These are phyloP conservation scores for Heterotilapia buettikoferi DNA, from an alignment of 2,113 vertebrate genomes.

Conservation along the genomic window DNA sequence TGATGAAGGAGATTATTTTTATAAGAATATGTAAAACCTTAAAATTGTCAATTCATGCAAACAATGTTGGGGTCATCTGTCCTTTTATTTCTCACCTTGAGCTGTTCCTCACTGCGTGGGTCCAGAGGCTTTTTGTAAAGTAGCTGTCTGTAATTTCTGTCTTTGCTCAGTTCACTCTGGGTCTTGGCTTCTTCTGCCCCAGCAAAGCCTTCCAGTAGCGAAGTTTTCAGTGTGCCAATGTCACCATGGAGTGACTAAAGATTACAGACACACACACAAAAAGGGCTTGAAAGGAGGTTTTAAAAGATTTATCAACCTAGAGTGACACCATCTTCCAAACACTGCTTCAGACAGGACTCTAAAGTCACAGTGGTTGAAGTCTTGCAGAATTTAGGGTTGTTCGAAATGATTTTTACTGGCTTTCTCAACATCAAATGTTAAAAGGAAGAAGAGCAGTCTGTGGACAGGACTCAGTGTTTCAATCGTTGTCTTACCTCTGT, in stretches of 20 bases:
- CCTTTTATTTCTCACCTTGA: slow-evolving; percentile 79
- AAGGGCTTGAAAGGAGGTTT: background rate
- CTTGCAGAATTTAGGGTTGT: background rate
- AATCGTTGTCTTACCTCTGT: slow-evolving; percentile 78
- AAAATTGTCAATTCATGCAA: background rate
- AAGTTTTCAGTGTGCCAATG: slow-evolving; percentile 86
- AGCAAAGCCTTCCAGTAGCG: slow-evolving; percentile 88
- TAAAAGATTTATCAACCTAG: background rate
- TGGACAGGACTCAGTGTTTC: background rate
- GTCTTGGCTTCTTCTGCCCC: slow-evolving; percentile 85
- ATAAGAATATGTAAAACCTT: background rate
- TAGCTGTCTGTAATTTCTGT: slow-evolving; percentile 81
- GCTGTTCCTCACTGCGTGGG: slow-evolving; percentile 87
- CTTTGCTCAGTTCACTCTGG: slow-evolving; percentile 78
- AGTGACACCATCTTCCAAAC: background rate
- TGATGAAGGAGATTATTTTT: background rate
- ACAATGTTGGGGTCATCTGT: background rate
- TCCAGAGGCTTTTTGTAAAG: slow-evolving; percentile 92
- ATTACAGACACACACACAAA: background rate
- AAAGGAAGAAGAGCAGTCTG: background rate
- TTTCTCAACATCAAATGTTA: background rate
- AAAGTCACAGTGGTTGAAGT: background rate
- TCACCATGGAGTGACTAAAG: slow-evolving; percentile 88
- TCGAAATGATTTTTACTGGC: background rate
- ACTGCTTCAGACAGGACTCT: background rate